A percentile compares a stretch with the other conserved stretches of the same genome.
Evolutionary conservation across 2,888 invertebrate genomes (phyloP).

Genomic region (Euphydryas editha): DNA sequence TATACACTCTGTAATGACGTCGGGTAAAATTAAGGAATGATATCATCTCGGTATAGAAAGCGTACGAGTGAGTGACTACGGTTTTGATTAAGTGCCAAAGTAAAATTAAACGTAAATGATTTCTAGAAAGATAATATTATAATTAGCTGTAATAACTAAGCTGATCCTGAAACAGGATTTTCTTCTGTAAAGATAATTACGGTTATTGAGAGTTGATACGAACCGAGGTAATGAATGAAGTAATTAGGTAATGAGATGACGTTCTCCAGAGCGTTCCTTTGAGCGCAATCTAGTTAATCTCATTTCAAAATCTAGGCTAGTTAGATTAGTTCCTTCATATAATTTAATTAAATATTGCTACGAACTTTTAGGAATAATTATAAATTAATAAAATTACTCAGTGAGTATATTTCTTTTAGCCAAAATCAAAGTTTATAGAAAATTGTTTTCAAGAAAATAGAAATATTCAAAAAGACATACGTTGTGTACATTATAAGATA

Average conservation of each 20-base stretch:
- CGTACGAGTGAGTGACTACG: too few relatives aligned
- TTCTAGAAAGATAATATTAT: not conserved
- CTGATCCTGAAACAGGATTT: not conserved
- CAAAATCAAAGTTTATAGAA: too few relatives aligned
- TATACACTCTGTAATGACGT: not conserved
- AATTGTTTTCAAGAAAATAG: too few relatives aligned
- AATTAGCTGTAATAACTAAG: not conserved
- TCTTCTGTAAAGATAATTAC: not conserved
- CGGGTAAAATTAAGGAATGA: conserved; percentile 7
- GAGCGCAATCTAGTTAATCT: not conserved
- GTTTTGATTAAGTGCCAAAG: not conserved
- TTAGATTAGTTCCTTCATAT: too few relatives aligned
- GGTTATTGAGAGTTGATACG: not conserved
- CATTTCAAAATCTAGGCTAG: not conserved
- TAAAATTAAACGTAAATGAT: not conserved
- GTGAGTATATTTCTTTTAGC: too few relatives aligned
- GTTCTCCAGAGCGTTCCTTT: not conserved
- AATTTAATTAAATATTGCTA: too few relatives aligned
- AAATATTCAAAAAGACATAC: too few relatives aligned
- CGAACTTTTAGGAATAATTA: too few relatives aligned
- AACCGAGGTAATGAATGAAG: not conserved
- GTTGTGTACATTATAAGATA: too few relatives aligned
- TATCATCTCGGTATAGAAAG: conserved; percentile 3
- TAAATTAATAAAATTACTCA: too few relatives aligned
- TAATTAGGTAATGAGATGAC: conserved; percentile 2